Conservation (phyloP, 2,888 invertebrate genomes). For the Stenodema calcarata region DNA sequence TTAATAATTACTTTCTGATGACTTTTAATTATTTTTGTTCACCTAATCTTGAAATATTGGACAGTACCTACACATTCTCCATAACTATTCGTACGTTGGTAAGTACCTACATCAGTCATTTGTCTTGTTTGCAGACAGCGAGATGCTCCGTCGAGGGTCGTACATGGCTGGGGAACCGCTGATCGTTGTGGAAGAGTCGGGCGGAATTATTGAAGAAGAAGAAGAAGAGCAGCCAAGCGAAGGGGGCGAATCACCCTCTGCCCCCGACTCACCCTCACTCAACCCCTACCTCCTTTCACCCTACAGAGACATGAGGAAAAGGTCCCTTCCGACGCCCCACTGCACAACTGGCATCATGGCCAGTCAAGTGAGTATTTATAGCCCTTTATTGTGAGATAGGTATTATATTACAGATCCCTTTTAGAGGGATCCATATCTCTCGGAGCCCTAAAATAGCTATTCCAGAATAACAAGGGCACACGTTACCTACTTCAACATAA, state of each 20-base stretch:
- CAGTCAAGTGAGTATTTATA: conserved; percentile 67
- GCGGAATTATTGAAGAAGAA: conserved; percentile 70
- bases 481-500: no score
- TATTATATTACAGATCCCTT: no score
- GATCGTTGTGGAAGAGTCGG: conserved; percentile 83
- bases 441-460: no score
- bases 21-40: no score
- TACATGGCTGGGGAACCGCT: conserved; percentile 74
- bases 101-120: no score
- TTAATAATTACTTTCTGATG: no score
- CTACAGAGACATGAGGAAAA: conserved; percentile 80
- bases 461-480: no score
- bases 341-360: conserved; percentile 86
- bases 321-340: conserved; percentile 83
- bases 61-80: no score
- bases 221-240: conserved; percentile 60
- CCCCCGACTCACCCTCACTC: conserved; percentile 75
- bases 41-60: no score
- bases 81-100: no score
- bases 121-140: not conserved
- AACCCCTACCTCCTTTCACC: conserved; percentile 84
- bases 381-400: no score
- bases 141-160: conserved; percentile 70
- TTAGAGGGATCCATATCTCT: no score
- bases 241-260: conserved; percentile 65